These are phyloP conservation scores for Propsilocerus akamusi DNA, from an alignment of 1,140 invertebrate genomes.

Conservation along the genomic window DNA sequence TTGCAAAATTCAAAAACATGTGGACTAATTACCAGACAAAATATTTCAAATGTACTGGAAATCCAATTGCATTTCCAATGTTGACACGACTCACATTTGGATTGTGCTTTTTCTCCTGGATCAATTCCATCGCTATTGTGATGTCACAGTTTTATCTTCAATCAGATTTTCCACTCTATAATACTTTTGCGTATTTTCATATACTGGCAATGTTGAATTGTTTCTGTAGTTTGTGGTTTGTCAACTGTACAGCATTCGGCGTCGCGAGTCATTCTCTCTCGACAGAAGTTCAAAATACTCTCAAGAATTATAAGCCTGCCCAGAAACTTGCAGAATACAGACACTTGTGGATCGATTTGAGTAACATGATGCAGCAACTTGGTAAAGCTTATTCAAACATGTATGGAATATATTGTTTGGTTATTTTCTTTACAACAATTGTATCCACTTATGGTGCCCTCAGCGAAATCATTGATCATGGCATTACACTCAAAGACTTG, in stretches of 20 bases:
- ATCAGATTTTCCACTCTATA: conserved; percentile 43
- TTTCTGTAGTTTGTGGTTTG: conserved; percentile 41
- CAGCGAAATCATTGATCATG: conserved; percentile 46
- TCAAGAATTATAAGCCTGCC: conserved; percentile 34
- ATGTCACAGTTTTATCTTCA: conserved; percentile 43
- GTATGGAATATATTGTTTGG: conserved; percentile 47
- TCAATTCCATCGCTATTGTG: conserved; percentile 35
- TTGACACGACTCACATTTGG: conserved; percentile 35
- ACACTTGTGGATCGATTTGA: conserved; percentile 45
- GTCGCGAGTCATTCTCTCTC: conserved; percentile 37
- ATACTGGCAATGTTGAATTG: conserved; percentile 48
- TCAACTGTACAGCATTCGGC: conserved; percentile 45
- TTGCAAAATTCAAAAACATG: conserved; percentile 52
- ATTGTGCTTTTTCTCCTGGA: conserved; percentile 40
- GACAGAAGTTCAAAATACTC: conserved; percentile 33
- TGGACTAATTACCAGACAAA: conserved; percentile 50
- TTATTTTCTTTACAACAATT: conserved; percentile 47
- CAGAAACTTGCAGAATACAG: conserved; percentile 38
- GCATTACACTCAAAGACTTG: conserved; percentile 43
- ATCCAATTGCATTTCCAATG: conserved; percentile 38
- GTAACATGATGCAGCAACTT: conserved; percentile 51
- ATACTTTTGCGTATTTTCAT: conserved; percentile 45
- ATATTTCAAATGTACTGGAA: conserved; percentile 40
- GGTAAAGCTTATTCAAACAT: conserved; percentile 47
- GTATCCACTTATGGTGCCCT: conserved; percentile 42